phyloP scores from a whole-genome alignment of 2,113 vertebrate genomes.

The Xenopus laevis region DNA sequence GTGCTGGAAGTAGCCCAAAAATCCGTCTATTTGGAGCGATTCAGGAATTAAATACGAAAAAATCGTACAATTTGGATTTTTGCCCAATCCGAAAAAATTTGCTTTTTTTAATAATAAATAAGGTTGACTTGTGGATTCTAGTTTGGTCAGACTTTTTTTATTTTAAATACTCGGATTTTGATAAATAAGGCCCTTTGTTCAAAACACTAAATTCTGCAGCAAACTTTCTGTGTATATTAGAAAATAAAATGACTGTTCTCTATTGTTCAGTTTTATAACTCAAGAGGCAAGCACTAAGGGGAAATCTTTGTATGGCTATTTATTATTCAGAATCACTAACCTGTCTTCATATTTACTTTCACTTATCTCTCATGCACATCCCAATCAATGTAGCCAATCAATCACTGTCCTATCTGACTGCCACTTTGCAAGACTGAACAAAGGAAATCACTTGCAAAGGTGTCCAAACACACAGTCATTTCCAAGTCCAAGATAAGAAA shows the following conservation, averaged over 20 bases:
- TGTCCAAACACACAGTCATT: constrained; percentile 3
- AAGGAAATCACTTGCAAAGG: constrained; percentile 21
- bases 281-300: background rate
- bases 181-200: no score
- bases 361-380: constrained; percentile 27
- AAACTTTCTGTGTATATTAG: no score
- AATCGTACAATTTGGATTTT: no score
- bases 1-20: no score
- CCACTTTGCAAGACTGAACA: constrained; percentile 19
- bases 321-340: constrained; percentile 12
- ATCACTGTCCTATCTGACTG: constrained; percentile 17
- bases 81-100: no score
- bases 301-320: background rate
- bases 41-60: no score
- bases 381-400: constrained; percentile 39
- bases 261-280: background rate
- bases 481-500: background rate
- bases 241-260: background rate
- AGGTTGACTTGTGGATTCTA: no score
- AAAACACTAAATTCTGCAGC: no score
- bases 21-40: no score
- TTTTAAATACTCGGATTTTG: no score
- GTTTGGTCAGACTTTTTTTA: no score
- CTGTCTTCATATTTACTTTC: constrained; percentile 3
- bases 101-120: no score